Base-by-base conservation (phyloP, 2,888 invertebrate species). In the Lasius platythorax region DNA sequence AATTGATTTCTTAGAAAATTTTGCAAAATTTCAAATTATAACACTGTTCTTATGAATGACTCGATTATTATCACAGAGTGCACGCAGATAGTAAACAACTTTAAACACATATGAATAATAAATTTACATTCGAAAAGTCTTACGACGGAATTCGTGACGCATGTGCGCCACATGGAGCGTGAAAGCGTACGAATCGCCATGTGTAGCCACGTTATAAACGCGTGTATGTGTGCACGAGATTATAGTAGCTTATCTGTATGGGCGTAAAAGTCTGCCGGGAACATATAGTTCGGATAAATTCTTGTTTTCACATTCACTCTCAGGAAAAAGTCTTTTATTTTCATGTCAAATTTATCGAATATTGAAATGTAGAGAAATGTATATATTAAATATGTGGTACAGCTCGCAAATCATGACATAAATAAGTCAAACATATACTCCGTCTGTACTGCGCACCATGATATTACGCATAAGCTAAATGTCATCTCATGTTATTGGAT, bases 131-230 rank as follows among this genome's bases (percentile, higher is more conserved):
- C 9, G 63, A 84, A 87, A 87, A 87, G 78, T 87, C 73, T 33
- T 68, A 37, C 68, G 84, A 50, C 58, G 75, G 83, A 85, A 87
- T 87, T 89, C 83, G 72, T 64, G 74, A 67, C 85, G 87, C 82
- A 79, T 84, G 81, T 67, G 37, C 79, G 89, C 84, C 83, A 79
- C 84, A 68, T 66, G 89, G 61, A 89, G 83, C 85, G 89, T 82
- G 89, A 88, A 87, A 84, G 84, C 79, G 56, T 68, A 78, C 70
- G 33, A 76, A 79, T 67, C 28, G 81, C 15, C 50, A 37, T 64
- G 64, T 70, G 79, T 73, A 43, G 23, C 64, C 66, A 58, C 61
- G 53, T 67, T 50, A 73, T 37, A 30, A 56, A 56, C 18, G 72
- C 46, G 37, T 28, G 68, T 72, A 50, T 66, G 70, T 58, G 53